These are phyloP conservation scores for Eupristina koningsbergeri DNA, from an alignment of 1,140 invertebrate genomes.

Conservation along the genomic window DNA sequence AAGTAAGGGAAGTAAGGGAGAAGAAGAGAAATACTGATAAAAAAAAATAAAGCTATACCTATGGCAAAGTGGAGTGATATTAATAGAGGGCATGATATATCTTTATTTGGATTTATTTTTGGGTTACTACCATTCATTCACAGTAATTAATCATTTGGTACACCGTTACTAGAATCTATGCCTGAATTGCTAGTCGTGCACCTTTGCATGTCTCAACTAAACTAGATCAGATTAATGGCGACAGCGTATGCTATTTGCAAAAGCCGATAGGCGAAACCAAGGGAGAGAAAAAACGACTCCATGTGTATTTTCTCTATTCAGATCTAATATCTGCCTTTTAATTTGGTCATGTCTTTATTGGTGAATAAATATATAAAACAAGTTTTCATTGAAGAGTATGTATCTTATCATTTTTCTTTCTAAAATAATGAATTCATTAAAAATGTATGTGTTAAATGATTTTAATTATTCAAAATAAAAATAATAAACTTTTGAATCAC, in stretches of 20 bases:
- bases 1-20: neutral
- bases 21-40: neutral
- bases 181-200: neutral
- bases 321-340: neutral
- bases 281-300: neutral
- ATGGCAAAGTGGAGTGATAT: conserved; percentile 1
- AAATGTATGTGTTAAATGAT: too few relatives aligned
- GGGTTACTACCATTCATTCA: conserved; percentile 44
- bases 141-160: conserved; percentile 46
- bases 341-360: neutral
- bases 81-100: conserved; percentile 47
- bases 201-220: conserved; percentile 37
- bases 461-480: too few relatives aligned
- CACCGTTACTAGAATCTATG: conserved; percentile 7
- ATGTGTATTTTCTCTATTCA: neutral
- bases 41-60: too few relatives aligned
- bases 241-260: neutral
- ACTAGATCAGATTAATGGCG: conserved; percentile 46
- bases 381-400: too few relatives aligned
- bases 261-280: neutral
- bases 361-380: neutral
- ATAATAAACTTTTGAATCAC: too few relatives aligned
- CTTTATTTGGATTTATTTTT: conserved; percentile 50
- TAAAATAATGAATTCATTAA: too few relatives aligned
- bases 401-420: too few relatives aligned